A percentile compares a stretch with the other conserved stretches of the same genome.
Conservation (phyloP, 2,797 vertebrate genomes). For the Odontamblyopus lacepedii region DNA sequence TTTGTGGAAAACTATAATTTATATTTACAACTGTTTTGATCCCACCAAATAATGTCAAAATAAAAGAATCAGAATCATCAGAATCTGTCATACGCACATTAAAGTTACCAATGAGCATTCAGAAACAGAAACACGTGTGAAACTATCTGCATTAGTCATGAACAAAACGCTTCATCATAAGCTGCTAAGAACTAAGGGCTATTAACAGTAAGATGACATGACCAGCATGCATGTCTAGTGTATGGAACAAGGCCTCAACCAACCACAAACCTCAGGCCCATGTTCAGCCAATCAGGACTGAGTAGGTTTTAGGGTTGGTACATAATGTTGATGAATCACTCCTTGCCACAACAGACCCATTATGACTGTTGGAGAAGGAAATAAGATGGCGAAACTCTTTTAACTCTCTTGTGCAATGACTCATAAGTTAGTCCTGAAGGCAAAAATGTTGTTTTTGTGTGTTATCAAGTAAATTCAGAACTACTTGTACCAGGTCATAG, state of each 20-base stretch:
- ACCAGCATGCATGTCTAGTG: constrained; percentile 22
- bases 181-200: not conserved
- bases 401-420: not conserved
- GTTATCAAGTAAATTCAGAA: not conserved
- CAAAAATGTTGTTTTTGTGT: not conserved
- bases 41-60: too few relatives aligned
- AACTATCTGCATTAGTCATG: constrained; percentile 3
- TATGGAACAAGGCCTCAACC: constrained; percentile 43
- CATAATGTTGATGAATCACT: not conserved
- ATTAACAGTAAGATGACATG: constrained; percentile 23
- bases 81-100: too few relatives aligned
- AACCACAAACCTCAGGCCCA: constrained; percentile 35
- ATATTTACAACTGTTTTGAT: too few relatives aligned
- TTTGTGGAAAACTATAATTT: too few relatives aligned
- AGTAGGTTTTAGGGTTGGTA: not conserved
- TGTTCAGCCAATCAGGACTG: constrained; percentile 34
- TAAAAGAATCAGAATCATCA: too few relatives aligned
- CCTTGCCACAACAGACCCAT: not conserved
- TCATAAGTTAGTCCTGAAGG: not conserved
- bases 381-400: not conserved
- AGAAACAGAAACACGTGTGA: not conserved
- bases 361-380: not conserved
- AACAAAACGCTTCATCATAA: constrained; percentile 5
- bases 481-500: not conserved
- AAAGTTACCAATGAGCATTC: not conserved